phyloP scores from a whole-genome alignment of 2,888 invertebrate genomes.

The Apodemia hepburni region DNA sequence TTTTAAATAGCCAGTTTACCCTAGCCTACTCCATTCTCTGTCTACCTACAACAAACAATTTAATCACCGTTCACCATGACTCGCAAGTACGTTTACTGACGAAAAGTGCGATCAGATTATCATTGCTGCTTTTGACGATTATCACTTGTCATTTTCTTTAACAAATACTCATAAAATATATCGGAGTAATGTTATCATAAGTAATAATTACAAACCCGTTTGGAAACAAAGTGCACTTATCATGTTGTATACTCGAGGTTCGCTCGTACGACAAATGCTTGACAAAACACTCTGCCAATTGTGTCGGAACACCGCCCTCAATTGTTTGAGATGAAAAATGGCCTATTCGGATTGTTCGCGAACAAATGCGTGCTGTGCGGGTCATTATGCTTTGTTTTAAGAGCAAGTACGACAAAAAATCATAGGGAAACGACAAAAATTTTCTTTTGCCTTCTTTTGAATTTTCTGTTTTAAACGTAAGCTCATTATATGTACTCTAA shows the following conservation, averaged over 20 bases:
- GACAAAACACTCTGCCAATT: conserved; percentile 78
- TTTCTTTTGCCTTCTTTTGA: conserved; percentile 64
- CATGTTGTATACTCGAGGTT: conserved; percentile 54
- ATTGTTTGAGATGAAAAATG: conserved; percentile 79
- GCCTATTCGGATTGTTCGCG: conserved; percentile 75
- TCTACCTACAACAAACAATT: no score
- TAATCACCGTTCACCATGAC: no score
- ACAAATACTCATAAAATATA: no score
- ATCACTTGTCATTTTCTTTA: no score
- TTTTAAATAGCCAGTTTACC: no score
- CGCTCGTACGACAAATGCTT: conserved; percentile 69
- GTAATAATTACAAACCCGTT: conserved; percentile 24
- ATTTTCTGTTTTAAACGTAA: conserved; percentile 4
- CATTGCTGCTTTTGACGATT: no score
- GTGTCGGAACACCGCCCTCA: conserved; percentile 74
- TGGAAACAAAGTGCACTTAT: conserved; percentile 55
- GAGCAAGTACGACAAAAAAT: conserved; percentile 71
- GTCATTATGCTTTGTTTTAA: conserved; percentile 79
- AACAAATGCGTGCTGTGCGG: conserved; percentile 78
- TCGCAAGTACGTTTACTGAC: no score
- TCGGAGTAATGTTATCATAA: no score
- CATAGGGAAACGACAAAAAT: conserved; percentile 62
- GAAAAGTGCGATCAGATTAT: no score
- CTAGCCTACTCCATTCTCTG: no score
- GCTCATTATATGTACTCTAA: neutral